Evolutionary conservation across 2,888 invertebrate species (phyloP), one percentile per base, ranked within the genome.

Genomic region (Drosophila macrospina): DNA sequence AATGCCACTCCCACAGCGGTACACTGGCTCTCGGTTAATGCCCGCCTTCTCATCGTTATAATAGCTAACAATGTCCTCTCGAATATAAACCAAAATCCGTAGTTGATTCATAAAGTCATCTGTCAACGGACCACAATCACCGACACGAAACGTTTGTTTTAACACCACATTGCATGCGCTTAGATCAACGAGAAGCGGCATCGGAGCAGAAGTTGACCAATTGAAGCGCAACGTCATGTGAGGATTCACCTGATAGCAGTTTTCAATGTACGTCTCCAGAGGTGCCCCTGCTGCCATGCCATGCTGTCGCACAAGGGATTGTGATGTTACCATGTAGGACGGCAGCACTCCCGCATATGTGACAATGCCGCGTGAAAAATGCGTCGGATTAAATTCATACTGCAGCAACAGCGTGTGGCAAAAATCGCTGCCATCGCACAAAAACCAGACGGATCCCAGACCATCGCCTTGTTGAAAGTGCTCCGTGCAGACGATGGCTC

Each of bases 351-450:
- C 92, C 4, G 72, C 70, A 56, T 86, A 92, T 1, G 54, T 79
- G 4, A 91, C 68, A 8, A 90, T 77, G 11, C 92, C 91, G 5
- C 92, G 88, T n/a, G 72, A 78, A 48, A 89, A 88, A 13, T 77
- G 78, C 1, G 61, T 64, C 0, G 59, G 45, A n/a, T 70, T 67
- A 28, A 89, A 91, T 39, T 91, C 90, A 41, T 88, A 86, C 50
- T 90, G 86, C 7, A 91, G 55, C 0, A 92, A 44, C 15, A 90
- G 69, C 0, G 89, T 91, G 13, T 94, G 93, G 39, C 94, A 92
- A 4, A 59, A 52, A 85, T 95, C 94, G 0, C 93, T 20, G 94
- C 93, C 63, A 93, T 93, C 69, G 95, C 95, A 93, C 93, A 95
- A 75, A 94, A 93, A 54, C 96, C 95, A 86, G 90, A 93, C 64